These are phyloP conservation scores for Microcebus murinus DNA, from an alignment of 2,113 vertebrate species.

Conservation along the genomic window DNA sequence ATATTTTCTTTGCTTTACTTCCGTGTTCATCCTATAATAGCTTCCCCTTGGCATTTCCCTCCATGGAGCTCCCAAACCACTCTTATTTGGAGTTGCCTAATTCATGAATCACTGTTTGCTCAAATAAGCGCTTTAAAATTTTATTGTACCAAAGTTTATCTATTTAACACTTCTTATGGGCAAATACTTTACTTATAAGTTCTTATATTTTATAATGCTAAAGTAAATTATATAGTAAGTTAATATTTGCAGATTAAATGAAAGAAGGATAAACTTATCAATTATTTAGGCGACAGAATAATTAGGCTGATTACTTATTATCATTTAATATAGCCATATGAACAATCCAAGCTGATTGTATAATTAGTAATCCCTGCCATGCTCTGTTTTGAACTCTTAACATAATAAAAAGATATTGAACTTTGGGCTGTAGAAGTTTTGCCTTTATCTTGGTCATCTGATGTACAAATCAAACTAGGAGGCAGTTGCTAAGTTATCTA, in stretches of 20 bases:
- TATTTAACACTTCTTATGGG: background rate
- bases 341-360: background rate
- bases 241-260: conserved; percentile 1
- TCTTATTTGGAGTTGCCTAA: background rate
- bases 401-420: background rate
- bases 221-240: background rate
- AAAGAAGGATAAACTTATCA: background rate
- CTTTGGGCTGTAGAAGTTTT: background rate
- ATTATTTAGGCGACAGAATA: background rate
- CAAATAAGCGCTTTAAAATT: background rate
- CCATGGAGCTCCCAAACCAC: background rate
- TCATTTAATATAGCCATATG: background rate
- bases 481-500: background rate
- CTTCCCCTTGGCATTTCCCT: background rate
- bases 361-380: background rate
- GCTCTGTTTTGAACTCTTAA: background rate
- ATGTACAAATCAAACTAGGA: background rate
- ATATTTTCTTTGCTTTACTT: background rate
- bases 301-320: background rate
- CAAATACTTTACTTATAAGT: background rate
- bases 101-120: background rate
- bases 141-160: background rate
- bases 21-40: background rate
- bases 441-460: background rate
- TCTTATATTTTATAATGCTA: background rate